Evolutionary conservation across 2,113 vertebrate genomes (phyloP).

Genomic region (Callipepla squamata): DNA sequence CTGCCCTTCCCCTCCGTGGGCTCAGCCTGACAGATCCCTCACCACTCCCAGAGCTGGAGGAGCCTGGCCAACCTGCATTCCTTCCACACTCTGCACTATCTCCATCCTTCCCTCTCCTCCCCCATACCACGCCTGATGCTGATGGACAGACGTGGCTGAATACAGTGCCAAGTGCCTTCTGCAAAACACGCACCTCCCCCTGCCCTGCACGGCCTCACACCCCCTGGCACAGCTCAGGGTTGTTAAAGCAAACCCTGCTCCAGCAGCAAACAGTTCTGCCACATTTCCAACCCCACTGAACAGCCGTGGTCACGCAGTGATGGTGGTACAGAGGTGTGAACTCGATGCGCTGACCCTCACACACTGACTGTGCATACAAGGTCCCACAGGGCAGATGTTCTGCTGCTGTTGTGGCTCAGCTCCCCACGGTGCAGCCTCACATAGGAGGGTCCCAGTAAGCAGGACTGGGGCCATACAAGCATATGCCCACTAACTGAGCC

Average conservation of each 20-base stretch:
- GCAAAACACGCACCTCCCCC: not conserved
- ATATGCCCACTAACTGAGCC: accelerated
- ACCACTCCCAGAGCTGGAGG: not conserved
- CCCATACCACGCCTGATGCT: not conserved
- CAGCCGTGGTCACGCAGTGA: accelerated
- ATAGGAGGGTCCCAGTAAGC: not conserved
- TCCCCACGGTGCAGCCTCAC: not conserved
- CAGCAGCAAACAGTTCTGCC: not conserved
- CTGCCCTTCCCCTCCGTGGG: not conserved
- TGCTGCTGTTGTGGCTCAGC: not conserved
- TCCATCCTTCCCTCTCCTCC: not conserved
- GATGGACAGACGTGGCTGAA: not conserved
- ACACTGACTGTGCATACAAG: accelerated
- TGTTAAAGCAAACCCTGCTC: not conserved
- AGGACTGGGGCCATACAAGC: not conserved
- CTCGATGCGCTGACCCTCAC: not conserved
- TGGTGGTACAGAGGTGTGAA: not conserved
- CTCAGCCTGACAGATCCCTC: not conserved
- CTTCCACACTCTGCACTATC: accelerated
- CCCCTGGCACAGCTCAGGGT: not conserved
- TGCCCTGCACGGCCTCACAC: not conserved
- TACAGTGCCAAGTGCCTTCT: not conserved
- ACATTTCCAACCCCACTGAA: not conserved
- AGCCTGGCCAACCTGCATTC: not conserved
- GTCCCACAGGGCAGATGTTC: not conserved